These are phyloP conservation scores for Trichacis sp. DNA, from an alignment of 2,888 invertebrate genomes.

Conservation along the genomic window DNA sequence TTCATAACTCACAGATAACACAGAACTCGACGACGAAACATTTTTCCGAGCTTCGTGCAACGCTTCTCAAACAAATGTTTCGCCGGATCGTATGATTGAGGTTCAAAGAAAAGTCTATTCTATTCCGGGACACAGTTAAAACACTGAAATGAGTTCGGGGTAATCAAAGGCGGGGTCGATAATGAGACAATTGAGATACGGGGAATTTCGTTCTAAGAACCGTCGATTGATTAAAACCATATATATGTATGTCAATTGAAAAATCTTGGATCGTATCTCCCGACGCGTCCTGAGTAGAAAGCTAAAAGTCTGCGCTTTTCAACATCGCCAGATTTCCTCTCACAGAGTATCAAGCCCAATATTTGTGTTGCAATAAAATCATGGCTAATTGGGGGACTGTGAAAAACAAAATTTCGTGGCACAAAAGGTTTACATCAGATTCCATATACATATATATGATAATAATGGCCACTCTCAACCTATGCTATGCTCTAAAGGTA, in stretches of 20 bases:
- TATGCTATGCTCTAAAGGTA: neutral
- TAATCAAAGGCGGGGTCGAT: too few relatives aligned
- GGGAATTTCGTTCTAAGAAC: constrained; percentile 11
- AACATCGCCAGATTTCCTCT: constrained; percentile 34
- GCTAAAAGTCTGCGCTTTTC: too few relatives aligned
- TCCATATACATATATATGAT: constrained; percentile 53
- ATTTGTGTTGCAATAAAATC: too few relatives aligned
- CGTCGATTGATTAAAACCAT: constrained; percentile 30
- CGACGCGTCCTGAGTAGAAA: too few relatives aligned
- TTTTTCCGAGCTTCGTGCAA: constrained; percentile 28
- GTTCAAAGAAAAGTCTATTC: constrained; percentile 61
- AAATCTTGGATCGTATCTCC: too few relatives aligned
- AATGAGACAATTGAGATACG: too few relatives aligned
- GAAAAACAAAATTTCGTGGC: constrained; percentile 7
- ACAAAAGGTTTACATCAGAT: constrained; percentile 66
- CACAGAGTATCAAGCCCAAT: constrained; percentile 33
- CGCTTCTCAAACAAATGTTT: constrained; percentile 46
- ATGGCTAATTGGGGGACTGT: constrained; percentile 24
- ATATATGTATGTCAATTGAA: constrained; percentile 32
- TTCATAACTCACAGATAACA: constrained; percentile 60
- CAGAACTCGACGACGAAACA: constrained; percentile 61
- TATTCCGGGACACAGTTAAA: constrained; percentile 65
- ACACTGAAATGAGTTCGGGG: constrained; percentile 61
- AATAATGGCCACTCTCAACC: constrained; percentile 9
- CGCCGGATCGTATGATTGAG: constrained; percentile 62